These are phyloP conservation scores for Psettodes erumei DNA, from an alignment of 2,113 vertebrate genomes.

Conservation along the genomic window DNA sequence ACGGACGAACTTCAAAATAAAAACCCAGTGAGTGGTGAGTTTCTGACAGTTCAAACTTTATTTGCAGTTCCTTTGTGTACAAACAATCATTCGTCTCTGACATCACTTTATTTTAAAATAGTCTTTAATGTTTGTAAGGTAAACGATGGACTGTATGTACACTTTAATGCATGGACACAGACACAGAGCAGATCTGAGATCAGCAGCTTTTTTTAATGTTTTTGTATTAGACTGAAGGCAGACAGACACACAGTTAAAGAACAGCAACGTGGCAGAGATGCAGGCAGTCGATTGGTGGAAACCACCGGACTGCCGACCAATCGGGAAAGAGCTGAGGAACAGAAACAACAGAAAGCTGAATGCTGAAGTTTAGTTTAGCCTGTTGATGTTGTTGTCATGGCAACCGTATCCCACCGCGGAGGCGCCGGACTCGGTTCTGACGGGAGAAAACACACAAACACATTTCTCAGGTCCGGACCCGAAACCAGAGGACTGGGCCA, in stretches of 20 bases:
- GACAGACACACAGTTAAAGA: conserved; percentile 15
- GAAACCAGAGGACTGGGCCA: too few species aligned
- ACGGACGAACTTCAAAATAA: conserved; percentile 7
- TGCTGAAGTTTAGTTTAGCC: conserved; percentile 33
- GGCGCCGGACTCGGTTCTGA: conserved; percentile 35
- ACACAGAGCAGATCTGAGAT: too few species aligned
- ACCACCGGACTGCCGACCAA: conserved; percentile 10
- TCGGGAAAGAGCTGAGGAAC: background rate
- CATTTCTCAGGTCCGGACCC: too few species aligned
- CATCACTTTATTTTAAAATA: conserved; percentile 26
- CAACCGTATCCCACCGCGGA: conserved; percentile 25
- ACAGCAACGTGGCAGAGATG: background rate
- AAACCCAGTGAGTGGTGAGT: background rate
- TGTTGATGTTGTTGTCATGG: conserved; percentile 47
- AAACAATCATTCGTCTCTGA: conserved; percentile 19
- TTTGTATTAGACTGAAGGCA: conserved; percentile 15
- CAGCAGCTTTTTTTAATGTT: conserved; percentile 41
- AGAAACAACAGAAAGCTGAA: conserved; percentile 25
- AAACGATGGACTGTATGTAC: conserved; percentile 52
- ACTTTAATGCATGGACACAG: conserved; percentile 34
- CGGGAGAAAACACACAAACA: conserved; percentile 23
- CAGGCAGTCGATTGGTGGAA: background rate
- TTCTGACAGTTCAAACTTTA: conserved; percentile 66
- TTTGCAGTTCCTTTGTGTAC: conserved; percentile 59
- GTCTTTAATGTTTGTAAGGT: conserved; percentile 34